phyloP scores from a whole-genome alignment of 1,140 invertebrate genomes.

The Nasonia vitripennis region DNA sequence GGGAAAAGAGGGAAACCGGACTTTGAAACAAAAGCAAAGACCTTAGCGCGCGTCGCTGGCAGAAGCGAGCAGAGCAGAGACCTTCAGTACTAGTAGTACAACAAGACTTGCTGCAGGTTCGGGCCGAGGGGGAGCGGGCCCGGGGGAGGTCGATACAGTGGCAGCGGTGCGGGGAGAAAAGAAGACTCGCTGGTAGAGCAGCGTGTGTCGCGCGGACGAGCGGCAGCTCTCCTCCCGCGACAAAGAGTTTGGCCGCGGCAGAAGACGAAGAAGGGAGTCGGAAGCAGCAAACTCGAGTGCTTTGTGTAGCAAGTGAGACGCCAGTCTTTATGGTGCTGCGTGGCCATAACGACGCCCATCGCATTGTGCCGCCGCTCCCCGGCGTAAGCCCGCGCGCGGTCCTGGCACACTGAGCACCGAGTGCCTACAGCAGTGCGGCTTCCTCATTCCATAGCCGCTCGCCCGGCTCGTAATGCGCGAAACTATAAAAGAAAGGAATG shows the following conservation, averaged over 20 bases:
- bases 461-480: neutral
- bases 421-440: neutral
- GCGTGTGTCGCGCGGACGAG: neutral
- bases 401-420: neutral
- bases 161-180: too few species aligned
- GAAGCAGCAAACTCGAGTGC: neutral
- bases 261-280: neutral
- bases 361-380: neutral
- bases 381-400: too few species aligned
- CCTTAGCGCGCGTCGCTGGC: neutral
- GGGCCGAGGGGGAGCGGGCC: too few species aligned
- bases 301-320: constrained; percentile 3
- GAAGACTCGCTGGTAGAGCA: neutral
- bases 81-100: too few species aligned
- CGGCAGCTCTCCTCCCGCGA: neutral
- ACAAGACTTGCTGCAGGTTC: neutral
- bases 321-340: neutral
- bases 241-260: neutral
- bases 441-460: neutral
- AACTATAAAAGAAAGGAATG: constrained; percentile 1
- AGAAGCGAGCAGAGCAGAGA: neutral
- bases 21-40: neutral
- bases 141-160: too few species aligned
- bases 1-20: neutral
- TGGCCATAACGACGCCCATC: neutral